phyloP scores from a whole-genome alignment of 2,113 vertebrate genomes.

The Hystrix cristata region DNA sequence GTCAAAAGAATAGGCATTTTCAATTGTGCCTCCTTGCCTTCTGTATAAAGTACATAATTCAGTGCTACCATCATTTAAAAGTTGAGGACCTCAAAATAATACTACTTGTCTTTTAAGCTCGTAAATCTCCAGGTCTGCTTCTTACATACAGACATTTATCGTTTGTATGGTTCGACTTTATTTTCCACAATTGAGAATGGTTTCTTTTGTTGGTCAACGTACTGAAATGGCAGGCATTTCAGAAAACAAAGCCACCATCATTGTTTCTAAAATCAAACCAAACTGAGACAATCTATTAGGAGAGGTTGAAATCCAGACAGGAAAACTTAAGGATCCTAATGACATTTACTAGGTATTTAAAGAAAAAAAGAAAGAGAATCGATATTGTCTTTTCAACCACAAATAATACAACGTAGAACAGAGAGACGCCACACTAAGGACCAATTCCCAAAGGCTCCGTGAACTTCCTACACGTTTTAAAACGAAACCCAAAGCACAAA shows the following conservation, averaged over 20 bases:
- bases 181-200: slow-evolving; percentile 9
- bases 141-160: slow-evolving; percentile 51
- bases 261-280: slow-evolving; percentile 60
- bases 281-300: background rate
- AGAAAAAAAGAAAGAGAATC: slow-evolving; percentile 40
- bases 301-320: slow-evolving; percentile 18
- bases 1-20: slow-evolving; percentile 87
- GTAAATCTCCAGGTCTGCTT: slow-evolving; percentile 71
- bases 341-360: background rate
- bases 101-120: slow-evolving; percentile 33
- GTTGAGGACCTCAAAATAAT: slow-evolving; percentile 75
- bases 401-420: slow-evolving; percentile 10
- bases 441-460: background rate
- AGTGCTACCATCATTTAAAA: slow-evolving; percentile 77
- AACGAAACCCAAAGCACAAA: background rate
- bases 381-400: slow-evolving; percentile 21
- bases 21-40: slow-evolving; percentile 86
- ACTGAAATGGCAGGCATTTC: background rate
- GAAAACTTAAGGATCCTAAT: slow-evolving; percentile 8
- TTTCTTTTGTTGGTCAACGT: slow-evolving; percentile 17
- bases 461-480: background rate
- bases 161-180: slow-evolving; percentile 44
- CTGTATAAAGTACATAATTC: slow-evolving; percentile 67
- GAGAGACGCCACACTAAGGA: slow-evolving; percentile 23
- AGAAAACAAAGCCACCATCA: background rate